Conservation (phyloP, 2,113 vertebrate species). For the cat (Felis catus) region F.catus_Fca126_mat1.0 CM031420.1:127031501-127032000, state of each 20-base stretch:
- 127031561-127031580: background rate
- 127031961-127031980: background rate
- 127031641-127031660: background rate
- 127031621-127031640: background rate
- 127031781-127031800: background rate
- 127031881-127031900: background rate
- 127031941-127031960: background rate
- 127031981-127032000: background rate
- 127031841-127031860: background rate
- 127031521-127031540: background rate
- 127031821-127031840: background rate
- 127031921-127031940: background rate
- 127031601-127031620: background rate
- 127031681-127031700: background rate
- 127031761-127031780: background rate
- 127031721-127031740: background rate
- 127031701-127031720: background rate
- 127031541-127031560: conserved; percentile 27
- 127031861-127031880: background rate
- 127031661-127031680: background rate
- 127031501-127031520: conserved; percentile 35
- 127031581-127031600: background rate
- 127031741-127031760: background rate
- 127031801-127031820: background rate
- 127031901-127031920: background rate